These are phyloP conservation scores for Caracal caracal DNA, from an alignment of 2,113 vertebrate species.

Conservation along the genomic window DNA sequence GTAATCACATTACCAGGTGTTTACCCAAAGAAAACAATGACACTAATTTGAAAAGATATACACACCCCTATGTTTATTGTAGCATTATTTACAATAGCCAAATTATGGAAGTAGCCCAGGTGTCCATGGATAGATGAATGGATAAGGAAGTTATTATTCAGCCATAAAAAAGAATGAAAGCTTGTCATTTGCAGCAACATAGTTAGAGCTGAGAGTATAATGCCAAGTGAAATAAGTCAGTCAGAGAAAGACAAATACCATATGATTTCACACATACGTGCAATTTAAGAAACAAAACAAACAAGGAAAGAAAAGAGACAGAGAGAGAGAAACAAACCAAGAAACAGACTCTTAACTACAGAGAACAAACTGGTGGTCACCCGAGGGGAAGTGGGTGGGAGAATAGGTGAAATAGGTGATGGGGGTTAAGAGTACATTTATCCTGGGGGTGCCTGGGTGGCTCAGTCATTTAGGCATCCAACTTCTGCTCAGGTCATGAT, in stretches of 20 bases:
- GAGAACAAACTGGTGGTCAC: not conserved
- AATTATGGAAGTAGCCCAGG: not conserved
- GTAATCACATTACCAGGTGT: not conserved
- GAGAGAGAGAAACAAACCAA: not conserved
- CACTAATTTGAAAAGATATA: not conserved
- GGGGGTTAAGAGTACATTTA: not conserved
- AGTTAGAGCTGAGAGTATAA: not conserved
- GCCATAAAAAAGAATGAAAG: not conserved
- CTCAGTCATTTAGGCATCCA: no score
- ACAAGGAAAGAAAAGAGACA: not conserved
- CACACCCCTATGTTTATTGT: not conserved
- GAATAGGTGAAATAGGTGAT: not conserved
- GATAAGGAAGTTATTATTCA: not conserved
- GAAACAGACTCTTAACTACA: not conserved
- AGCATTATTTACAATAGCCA: not conserved
- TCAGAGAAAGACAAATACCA: not conserved
- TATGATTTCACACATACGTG: not conserved
- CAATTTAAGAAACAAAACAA: not conserved
- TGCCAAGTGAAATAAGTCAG: not conserved
- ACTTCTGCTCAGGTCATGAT: no score
- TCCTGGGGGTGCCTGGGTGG: no score
- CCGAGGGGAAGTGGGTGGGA: not conserved
- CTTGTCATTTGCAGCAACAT: not conserved
- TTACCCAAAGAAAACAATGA: not conserved
- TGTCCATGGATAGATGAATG: not conserved